Percentiles rank a stretch among this genome's conserved stretches.
phyloP scores from a whole-genome alignment of 2,113 vertebrate species.

The Octodon degus region DNA sequence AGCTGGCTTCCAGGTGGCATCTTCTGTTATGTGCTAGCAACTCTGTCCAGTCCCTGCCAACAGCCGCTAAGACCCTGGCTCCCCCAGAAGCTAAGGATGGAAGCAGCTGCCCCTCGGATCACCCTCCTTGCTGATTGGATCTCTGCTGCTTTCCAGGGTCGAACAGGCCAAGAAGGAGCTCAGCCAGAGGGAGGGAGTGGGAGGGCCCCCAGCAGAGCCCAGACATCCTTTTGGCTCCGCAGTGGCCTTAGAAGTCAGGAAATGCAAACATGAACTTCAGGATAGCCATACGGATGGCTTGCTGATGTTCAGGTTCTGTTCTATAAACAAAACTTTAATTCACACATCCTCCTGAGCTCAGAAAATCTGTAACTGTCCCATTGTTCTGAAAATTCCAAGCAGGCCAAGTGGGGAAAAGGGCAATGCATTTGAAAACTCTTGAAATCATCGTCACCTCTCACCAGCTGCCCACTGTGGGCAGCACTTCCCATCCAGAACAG shows the following conservation, averaged over 20 bases:
- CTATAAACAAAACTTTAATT: background rate
- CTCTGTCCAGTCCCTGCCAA: background rate
- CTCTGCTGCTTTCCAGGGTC: accelerated
- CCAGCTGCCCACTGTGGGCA: accelerated
- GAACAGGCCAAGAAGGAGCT: background rate
- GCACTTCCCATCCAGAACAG: background rate
- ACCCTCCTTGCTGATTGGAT: accelerated
- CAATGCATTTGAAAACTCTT: background rate
- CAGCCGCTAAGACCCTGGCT: accelerated
- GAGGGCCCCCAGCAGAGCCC: background rate
- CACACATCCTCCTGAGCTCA: background rate
- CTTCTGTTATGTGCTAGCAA: background rate
- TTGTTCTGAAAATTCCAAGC: background rate
- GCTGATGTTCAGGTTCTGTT: background rate
- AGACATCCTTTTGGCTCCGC: accelerated
- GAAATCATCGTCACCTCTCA: background rate
- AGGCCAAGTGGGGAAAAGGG: background rate
- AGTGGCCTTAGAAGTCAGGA: background rate
- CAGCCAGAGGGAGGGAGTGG: background rate
- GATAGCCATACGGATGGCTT: too few relatives aligned
- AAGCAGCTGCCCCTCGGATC: accelerated
- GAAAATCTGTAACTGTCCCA: background rate
- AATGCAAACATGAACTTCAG: background rate
- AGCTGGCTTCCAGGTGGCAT: background rate
- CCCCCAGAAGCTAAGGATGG: background rate